Conservation (phyloP, 2,797 vertebrate species). For the Varecia variegata region DNA sequence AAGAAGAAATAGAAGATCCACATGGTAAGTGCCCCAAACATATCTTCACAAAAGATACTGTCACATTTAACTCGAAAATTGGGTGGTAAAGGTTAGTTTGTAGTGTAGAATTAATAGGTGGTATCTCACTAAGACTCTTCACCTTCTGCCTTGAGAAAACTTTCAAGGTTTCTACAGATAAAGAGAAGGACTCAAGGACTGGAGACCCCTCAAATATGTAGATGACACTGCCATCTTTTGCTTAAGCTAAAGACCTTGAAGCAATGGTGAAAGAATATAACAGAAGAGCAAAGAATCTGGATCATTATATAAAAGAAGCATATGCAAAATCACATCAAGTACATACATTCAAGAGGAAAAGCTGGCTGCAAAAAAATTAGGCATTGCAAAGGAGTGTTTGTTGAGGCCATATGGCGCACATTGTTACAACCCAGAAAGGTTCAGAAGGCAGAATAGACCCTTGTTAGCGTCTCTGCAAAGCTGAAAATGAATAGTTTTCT, state of each 20-base stretch:
- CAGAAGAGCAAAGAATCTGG: conserved; percentile 71
- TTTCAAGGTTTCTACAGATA: conserved; percentile 85
- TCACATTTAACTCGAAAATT: conserved; percentile 79
- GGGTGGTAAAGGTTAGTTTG: conserved; percentile 83
- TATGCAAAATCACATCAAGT: conserved; percentile 78
- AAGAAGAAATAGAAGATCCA: conserved; percentile 72
- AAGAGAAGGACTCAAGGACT: conserved; percentile 84
- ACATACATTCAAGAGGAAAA: conserved; percentile 80
- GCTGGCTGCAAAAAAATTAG: conserved; percentile 62
- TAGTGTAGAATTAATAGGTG: conserved; percentile 84
- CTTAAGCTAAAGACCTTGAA: conserved; percentile 84
- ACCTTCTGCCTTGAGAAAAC: conserved; percentile 82
- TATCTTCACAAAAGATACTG: conserved; percentile 66
- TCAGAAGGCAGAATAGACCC: conserved; percentile 71
- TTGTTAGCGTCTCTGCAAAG: conserved; percentile 25
- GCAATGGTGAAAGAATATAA: conserved; percentile 66
- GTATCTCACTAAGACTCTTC: conserved; percentile 80
- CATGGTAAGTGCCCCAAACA: conserved; percentile 72
- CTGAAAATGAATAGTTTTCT: conserved; percentile 66
- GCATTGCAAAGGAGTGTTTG: conserved; percentile 31
- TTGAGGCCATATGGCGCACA: conserved; percentile 55
- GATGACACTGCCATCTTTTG: conserved; percentile 73
- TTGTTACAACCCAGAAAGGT: conserved; percentile 73
- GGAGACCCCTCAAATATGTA: conserved; percentile 79
- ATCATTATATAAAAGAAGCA: conserved; percentile 79